Evolutionary conservation across 2,113 vertebrate species (phyloP).

Genomic region (Microcebus lehilahytsara): DNA sequence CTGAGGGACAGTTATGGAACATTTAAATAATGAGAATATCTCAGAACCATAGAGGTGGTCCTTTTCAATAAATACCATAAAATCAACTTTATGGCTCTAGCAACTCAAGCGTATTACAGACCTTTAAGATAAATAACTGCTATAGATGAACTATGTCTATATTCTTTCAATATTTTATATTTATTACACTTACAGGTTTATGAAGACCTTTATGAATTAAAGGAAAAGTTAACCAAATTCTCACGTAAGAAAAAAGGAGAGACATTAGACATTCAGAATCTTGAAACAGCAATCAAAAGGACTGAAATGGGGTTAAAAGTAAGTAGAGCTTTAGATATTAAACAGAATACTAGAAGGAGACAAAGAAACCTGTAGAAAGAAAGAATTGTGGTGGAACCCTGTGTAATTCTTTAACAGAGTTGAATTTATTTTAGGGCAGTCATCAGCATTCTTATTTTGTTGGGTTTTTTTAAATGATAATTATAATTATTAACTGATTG

Average conservation of each 20-base stretch:
- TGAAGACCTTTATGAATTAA: constrained; percentile 86
- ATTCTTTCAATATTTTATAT: constrained; percentile 14
- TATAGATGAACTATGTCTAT: not conserved
- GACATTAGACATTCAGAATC: constrained; percentile 75
- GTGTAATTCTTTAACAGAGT: not conserved
- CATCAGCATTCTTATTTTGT: not conserved
- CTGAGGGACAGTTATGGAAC: not conserved
- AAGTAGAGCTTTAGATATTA: constrained; percentile 65
- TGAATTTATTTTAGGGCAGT: not conserved
- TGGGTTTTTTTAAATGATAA: not conserved
- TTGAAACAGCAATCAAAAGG: constrained; percentile 82
- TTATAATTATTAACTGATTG: not conserved
- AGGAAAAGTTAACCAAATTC: constrained; percentile 75
- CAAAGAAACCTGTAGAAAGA: not conserved
- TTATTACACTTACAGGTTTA: constrained; percentile 82
- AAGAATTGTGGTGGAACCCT: not conserved
- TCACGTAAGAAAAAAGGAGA: constrained; percentile 42
- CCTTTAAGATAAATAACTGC: not conserved
- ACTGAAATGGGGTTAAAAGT: constrained; percentile 85
- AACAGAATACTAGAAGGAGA: constrained; percentile 3
- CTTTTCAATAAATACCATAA: not conserved
- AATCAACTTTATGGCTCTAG: not conserved
- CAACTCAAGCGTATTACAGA: not conserved
- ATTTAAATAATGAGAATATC: not conserved
- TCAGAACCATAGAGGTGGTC: not conserved